Base-by-base conservation (phyloP, 2,888 invertebrate genomes). In the Phyto melanocephala region DNA sequence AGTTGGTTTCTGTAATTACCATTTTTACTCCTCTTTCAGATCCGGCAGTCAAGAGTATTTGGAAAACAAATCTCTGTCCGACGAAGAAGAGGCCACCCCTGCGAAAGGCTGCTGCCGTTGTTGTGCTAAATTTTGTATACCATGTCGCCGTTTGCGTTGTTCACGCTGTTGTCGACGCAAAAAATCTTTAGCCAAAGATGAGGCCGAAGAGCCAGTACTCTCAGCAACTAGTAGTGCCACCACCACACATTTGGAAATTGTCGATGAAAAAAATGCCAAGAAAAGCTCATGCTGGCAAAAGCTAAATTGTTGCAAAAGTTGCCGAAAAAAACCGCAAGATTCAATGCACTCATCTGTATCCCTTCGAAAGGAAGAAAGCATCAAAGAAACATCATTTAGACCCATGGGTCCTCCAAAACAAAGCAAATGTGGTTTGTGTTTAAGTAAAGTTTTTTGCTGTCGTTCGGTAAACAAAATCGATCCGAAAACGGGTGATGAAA, bases 381-480 rank as follows among this genome's bases (percentile, higher is more conserved):
- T 15, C 0, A 77, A 62, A 28, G 70, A 58, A 28, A 58, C 65
- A 7, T 67, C 79, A 42, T 62, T 60, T 45, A 67, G 60, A 54
- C 35, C 67, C 52, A 71, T 63, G 72, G 81, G 83, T 40, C 72
- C 85, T 28, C 85, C 86, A 0, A 86, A 87, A 67, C 87, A 89
- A 58, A 86, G 87, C 58, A 90, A 89, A 84, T 91, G 91, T 75
- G 88, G 89, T 13, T 85, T 90, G 22, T 91, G 91, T 65, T 75
- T 90, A 74, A 87, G 89, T 78, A 91, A 91, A 85, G 84, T 91
- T 0, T 90, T 91, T 65, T 91, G 91, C 72, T 91, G 91, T 84
- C 89, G 89, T 10, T 88, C 90, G n/a, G 90, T 90, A 0, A 91
- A 91, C 50, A 91, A 90, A 86, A 87, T 91, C 56, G 90, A 91